phyloP scores from a whole-genome alignment of 2,797 vertebrate species.

The Labeo calbasu region DNA sequence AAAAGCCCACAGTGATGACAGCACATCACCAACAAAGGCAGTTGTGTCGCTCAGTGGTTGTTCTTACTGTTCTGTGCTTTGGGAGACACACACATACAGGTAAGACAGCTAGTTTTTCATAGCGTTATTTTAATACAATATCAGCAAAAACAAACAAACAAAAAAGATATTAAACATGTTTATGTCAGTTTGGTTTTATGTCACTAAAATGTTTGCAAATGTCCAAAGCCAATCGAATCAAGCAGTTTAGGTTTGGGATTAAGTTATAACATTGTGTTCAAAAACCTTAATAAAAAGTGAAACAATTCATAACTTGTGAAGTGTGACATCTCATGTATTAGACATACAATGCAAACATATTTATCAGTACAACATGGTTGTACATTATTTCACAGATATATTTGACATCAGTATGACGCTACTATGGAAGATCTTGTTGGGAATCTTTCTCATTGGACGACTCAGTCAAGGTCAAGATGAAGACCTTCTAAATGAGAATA shows the following conservation, averaged over 20 bases:
- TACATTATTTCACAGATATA: neutral
- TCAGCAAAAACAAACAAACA: too few species aligned
- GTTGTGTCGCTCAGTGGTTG: constrained; percentile 20
- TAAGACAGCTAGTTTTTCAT: constrained; percentile 36
- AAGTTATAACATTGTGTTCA: neutral
- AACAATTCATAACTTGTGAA: neutral
- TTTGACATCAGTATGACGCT: constrained; percentile 21
- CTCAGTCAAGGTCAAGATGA: constrained; percentile 32
- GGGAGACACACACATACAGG: neutral
- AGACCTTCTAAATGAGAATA: constrained; percentile 16
- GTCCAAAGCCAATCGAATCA: neutral
- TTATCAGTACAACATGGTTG: too few species aligned
- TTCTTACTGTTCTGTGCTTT: constrained; percentile 42
- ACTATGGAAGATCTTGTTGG: constrained; percentile 43
- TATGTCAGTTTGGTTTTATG: neutral
- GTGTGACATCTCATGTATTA: neutral
- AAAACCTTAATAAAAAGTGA: neutral
- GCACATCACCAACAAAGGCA: constrained; percentile 64
- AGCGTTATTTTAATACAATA: neutral
- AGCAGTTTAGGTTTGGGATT: neutral
- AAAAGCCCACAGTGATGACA: constrained; percentile 66
- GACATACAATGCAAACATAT: neutral
- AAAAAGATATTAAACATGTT: neutral
- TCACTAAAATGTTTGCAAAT: neutral
- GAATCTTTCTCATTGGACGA: constrained; percentile 44